Percentiles rank a stretch among this genome's conserved stretches.
Evolutionary conservation across 2,888 invertebrate genomes (phyloP).

Genomic region (Dynastes hyllus): DNA sequence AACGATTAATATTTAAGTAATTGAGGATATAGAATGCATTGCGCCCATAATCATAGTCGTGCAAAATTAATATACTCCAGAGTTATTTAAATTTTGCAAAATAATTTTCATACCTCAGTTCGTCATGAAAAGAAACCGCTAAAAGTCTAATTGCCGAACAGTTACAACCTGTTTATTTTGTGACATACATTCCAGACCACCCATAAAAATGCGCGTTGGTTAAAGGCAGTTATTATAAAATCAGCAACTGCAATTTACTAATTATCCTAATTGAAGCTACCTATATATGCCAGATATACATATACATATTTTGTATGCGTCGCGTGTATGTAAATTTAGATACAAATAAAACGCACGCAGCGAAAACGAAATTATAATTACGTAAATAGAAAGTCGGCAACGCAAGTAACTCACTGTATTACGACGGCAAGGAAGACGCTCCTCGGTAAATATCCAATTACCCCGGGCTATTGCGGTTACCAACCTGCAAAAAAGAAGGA

Average conservation of each 20-base stretch:
- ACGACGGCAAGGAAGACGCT: constrained; percentile 10
- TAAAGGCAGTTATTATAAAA: neutral
- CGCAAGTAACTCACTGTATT: neutral
- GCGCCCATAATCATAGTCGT: too few relatives aligned
- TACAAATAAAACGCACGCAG: constrained; percentile 19
- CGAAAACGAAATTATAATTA: constrained; percentile 32
- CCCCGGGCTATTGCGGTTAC: neutral
- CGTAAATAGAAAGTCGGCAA: constrained; percentile 27
- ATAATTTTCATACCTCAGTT: too few relatives aligned
- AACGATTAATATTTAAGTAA: too few relatives aligned
- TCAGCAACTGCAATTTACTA: constrained; percentile 7
- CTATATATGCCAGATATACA: neutral
- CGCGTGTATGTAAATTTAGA: neutral
- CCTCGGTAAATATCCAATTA: constrained; percentile 2
- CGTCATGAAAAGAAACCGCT: neutral
- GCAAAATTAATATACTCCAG: neutral
- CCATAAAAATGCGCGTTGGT: neutral
- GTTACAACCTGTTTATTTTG: neutral
- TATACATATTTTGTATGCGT: neutral
- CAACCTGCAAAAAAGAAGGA: constrained; percentile 15
- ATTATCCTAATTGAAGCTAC: constrained; percentile 15
- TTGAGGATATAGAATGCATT: too few relatives aligned
- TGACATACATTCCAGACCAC: constrained; percentile 9
- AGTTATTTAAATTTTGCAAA: neutral
- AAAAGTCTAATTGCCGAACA: neutral